phyloP scores from a whole-genome alignment of 2,113 vertebrate species.

The Nerophis ophidion region DNA sequence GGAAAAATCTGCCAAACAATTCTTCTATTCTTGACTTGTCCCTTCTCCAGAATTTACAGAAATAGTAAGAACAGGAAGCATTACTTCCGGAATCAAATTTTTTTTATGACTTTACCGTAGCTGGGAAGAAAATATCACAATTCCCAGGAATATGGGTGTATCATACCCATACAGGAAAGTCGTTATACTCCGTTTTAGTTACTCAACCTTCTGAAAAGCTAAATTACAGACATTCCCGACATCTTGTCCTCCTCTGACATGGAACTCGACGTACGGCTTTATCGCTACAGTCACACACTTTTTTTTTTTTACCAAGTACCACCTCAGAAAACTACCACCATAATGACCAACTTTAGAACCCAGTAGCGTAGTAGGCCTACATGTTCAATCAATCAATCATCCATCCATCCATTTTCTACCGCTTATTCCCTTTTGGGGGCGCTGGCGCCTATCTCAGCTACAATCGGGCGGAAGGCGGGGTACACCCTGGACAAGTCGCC shows the following conservation, averaged over 20 bases:
- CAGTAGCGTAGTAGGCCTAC: no score
- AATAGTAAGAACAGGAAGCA: slow-evolving; percentile 30
- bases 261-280: background rate
- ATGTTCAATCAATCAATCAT: no score
- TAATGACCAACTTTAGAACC: no score
- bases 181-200: slow-evolving; percentile 12
- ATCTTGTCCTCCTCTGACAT: slow-evolving; percentile 21
- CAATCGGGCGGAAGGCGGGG: no score
- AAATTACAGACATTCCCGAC: slow-evolving; percentile 18
- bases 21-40: slow-evolving; percentile 9
- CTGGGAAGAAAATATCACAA: background rate
- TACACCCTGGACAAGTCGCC: no score
- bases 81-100: slow-evolving; percentile 19
- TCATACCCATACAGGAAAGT: no score
- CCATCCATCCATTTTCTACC: no score
- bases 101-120: slow-evolving; percentile 27
- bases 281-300: background rate
- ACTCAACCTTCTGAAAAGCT: slow-evolving; percentile 30
- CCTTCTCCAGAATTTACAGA: slow-evolving; percentile 30
- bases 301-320: no score
- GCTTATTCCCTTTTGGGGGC: no score
- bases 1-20: background rate
- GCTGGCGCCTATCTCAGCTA: no score
- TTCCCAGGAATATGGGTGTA: background rate
- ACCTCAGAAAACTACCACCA: no score